phyloP scores from a whole-genome alignment of 2,888 invertebrate genomes.

The Phytoseiulus persimilis region DNA sequence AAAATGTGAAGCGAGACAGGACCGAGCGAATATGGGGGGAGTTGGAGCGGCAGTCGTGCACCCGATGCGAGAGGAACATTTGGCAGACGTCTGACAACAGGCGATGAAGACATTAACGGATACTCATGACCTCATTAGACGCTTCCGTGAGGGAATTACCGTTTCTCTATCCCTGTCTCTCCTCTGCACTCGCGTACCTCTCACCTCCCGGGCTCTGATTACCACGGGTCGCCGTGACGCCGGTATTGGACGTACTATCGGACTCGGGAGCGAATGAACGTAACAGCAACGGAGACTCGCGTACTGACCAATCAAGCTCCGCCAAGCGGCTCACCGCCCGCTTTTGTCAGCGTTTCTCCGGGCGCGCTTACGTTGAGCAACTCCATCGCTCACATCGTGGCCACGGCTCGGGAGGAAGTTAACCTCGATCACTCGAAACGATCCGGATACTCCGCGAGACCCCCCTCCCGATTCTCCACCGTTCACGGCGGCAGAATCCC shows the following conservation, averaged over 20 bases:
- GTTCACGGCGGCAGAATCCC: no score
- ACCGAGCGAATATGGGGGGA: neutral
- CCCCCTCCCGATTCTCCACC: no score
- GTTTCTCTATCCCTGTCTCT: neutral
- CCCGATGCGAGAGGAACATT: neutral
- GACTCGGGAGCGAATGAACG: neutral
- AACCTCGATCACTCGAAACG: no score
- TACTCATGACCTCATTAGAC: constrained; percentile 5
- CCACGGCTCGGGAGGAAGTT: no score
- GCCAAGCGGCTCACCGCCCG: neutral
- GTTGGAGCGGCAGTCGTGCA: neutral
- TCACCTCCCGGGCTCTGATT: neutral
- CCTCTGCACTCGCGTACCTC: neutral
- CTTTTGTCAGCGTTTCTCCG: neutral
- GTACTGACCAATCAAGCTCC: neutral
- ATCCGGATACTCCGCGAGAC: no score
- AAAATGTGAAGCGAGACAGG: neutral
- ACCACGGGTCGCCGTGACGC: neutral
- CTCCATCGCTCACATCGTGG: no score
- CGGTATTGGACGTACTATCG: neutral
- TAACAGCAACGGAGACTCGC: neutral
- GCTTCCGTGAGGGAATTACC: neutral
- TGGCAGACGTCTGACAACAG: neutral
- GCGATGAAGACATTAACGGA: neutral
- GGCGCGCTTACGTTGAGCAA: no score